These are phyloP conservation scores for Lamproptera curius DNA, from an alignment of 2,888 invertebrate genomes.

Conservation along the genomic window DNA sequence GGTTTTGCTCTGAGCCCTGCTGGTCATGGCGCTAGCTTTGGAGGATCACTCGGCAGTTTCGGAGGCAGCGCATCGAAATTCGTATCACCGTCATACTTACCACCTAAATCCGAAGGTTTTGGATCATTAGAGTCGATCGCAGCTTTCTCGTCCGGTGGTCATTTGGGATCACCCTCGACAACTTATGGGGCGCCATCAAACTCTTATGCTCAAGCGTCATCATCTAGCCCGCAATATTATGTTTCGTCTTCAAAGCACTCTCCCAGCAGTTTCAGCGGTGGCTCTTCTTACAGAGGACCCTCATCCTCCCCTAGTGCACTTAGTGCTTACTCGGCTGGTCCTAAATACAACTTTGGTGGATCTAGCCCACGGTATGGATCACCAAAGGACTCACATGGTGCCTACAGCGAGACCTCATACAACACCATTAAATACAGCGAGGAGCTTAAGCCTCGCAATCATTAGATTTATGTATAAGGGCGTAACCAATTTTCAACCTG, in stretches of 20 bases:
- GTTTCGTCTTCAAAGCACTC: constrained; percentile 49
- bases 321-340: constrained; percentile 51
- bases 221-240: constrained; percentile 55
- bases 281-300: constrained; percentile 54
- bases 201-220: constrained; percentile 46
- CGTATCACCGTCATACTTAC: constrained; percentile 46
- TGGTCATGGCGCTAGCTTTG: constrained; percentile 46
- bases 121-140: constrained; percentile 49
- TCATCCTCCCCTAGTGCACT: constrained; percentile 47
- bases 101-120: constrained; percentile 48
- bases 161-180: constrained; percentile 49
- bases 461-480: constrained; percentile 31
- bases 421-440: constrained; percentile 74
- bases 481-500: neutral
- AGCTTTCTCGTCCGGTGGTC: constrained; percentile 52
- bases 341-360: constrained; percentile 56
- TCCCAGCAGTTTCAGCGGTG: constrained; percentile 49
- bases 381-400: constrained; percentile 57
- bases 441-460: constrained; percentile 58
- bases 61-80: constrained; percentile 53
- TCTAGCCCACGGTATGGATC: constrained; percentile 50
- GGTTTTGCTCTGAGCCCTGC: constrained; percentile 40
- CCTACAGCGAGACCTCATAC: constrained; percentile 63
- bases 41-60: constrained; percentile 45
- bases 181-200: constrained; percentile 53